Base-by-base conservation (phyloP, 2,797 vertebrate genomes). In the Myotis planiceps region DNA sequence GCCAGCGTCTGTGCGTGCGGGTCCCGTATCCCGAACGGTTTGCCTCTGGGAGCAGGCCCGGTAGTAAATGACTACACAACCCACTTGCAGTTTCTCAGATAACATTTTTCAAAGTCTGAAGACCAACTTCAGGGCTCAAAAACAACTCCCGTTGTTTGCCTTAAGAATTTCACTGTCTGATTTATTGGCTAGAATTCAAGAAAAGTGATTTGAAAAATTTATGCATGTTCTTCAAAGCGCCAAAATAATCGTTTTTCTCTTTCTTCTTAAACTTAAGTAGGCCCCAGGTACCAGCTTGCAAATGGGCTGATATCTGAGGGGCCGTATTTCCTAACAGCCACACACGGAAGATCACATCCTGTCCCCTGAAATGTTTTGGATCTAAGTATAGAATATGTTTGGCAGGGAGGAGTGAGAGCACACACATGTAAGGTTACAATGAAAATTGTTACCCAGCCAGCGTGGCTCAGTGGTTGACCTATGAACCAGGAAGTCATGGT, bases 131-230 rank as follows among this genome's bases (percentile, higher is more conserved):
- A 81, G 42, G 34, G 14, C 55, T 89, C 51, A 81, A 90, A 90
- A 45, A 58, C 27, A 88, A 21, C 7, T 42, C 75, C 29, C 16
- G 37, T 37, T 60, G 2, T 53, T 92, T 85, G 76, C 87, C 58
- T 66, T 83, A 78, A 90, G 49, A 88, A 69, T 66, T 72, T 88
- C 10, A 90, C 27, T 81, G 6, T 82, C 90, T 66, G 60, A 60
- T 42, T 65, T 23, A 21, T n/a, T 75, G 47, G 29, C 71, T 95
- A 63, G 42, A 86, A 80, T 49, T 89, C 66, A 95, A 32, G 86
- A 79, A 82, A 85, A 89, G 72, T 51, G 23, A 91, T 76, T 95
- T 89, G 60, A 8, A 47, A 92, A 88, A 42, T 82, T 29, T 76
- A 92, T 29, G 60, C 53, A 7, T 19, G 53, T 27, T 45, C 95